Percentiles rank a stretch among this genome's conserved stretches.
Conservation (phyloP, 2,888 invertebrate species). For the Noctua pronuba region DNA sequence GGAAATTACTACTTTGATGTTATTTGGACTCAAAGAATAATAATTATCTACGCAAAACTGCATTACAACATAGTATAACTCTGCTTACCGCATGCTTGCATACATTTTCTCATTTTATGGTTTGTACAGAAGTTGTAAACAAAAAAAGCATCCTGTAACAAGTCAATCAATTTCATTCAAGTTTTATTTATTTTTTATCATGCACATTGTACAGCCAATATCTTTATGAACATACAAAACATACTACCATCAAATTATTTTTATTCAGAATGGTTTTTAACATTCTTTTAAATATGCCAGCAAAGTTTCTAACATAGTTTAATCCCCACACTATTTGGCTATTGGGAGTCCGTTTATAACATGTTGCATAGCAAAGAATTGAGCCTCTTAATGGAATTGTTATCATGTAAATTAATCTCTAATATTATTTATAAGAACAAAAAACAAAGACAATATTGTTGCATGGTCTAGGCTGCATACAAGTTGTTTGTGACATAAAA, state of each 20-base stretch:
- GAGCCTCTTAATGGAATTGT: too few species aligned
- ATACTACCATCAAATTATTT: background rate
- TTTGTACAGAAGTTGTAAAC: background rate
- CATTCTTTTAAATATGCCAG: too few species aligned
- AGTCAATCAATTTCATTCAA: background rate
- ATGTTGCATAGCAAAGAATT: too few species aligned
- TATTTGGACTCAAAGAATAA: background rate
- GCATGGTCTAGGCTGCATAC: background rate
- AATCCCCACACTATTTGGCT: background rate
- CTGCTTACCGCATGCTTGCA: constrained; percentile 8
- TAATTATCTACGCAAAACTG: constrained; percentile 4
- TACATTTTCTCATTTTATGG: background rate
- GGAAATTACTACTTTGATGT: background rate
- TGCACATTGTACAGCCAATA: background rate
- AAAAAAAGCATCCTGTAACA: constrained; percentile 15
- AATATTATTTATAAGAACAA: background rate
- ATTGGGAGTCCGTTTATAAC: background rate
- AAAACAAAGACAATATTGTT: background rate
- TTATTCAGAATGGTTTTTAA: background rate
- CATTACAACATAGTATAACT: background rate
- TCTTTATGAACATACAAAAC: background rate
- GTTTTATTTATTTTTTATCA: background rate
- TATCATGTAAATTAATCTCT: background rate
- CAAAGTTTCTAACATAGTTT: background rate
- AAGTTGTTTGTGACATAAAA: background rate